Evolutionary conservation across 2,113 vertebrate genomes (phyloP), one percentile per base, ranked within the genome.

Genomic region (Prinia subflava): DNA sequence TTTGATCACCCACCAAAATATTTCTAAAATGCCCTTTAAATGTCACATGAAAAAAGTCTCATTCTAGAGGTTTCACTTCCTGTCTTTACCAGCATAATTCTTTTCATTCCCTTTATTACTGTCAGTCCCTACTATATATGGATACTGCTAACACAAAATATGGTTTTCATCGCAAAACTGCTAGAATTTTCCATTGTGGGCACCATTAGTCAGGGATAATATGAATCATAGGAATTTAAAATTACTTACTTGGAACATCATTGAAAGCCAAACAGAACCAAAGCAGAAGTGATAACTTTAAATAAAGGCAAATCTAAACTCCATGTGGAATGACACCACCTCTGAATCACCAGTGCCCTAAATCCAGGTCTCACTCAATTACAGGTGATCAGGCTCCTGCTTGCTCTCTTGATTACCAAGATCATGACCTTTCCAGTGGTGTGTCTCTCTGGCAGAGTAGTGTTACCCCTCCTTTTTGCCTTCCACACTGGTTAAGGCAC

Each of bases 201-300:
- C 57, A 86, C 84, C 14, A 53, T 95, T 95, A 95, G 70, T 91
- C 96, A 96, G 80, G 83, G 46, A 94, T 89, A 83, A 64, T 90
- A 71, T 96, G 94, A 96, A 93, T 95, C 95, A 96, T 13, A 91
- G 60, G 68, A 93, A 87, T 92, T 96, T 91, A 87, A 95, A 96
- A 96, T 95, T 90, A 71, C 85, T 89, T 91, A 53, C 60, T 94
- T 91, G 76, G 74, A 96, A 80, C n/a, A 62, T n/a, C 39, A 52
- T 5, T 73, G 82, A 95, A 87, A 94, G 49, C 46, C 52, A 92
- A 90, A 75, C 24, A 79, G 53, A 85, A 73, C 42, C 35, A 88
- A 71, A n/a, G 52, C 14, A 77, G 64, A 90, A 39, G 56, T 81
- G 87, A 67, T 94, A 88, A 60, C 62, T 91, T 82, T 65, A 67